Evolutionary conservation across 2,797 vertebrate species (phyloP).

Genomic region (Eulemur albifrons): DNA sequence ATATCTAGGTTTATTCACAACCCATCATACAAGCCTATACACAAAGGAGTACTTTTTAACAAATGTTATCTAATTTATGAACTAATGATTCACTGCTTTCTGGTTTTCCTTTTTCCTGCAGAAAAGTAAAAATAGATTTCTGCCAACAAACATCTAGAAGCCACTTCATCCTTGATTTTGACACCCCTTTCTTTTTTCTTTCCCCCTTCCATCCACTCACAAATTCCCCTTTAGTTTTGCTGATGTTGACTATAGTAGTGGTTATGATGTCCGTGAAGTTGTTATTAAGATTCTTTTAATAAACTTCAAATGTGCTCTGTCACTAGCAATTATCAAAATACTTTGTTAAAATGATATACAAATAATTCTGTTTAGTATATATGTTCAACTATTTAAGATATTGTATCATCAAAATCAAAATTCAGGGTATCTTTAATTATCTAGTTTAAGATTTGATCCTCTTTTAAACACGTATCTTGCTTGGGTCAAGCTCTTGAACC

Average conservation of each 20-base stretch:
- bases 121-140: background rate
- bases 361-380: background rate
- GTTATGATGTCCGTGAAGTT: background rate
- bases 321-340: slow-evolving; percentile 29
- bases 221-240: background rate
- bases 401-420: background rate
- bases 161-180: background rate
- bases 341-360: background rate
- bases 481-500: slow-evolving; percentile 7
- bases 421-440: background rate
- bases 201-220: background rate
- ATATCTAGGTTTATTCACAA: slow-evolving; percentile 45
- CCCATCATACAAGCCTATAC: background rate
- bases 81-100: background rate
- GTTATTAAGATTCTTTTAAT: background rate
- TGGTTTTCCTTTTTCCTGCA: background rate
- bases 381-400: background rate
- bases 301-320: background rate
- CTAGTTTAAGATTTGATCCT: background rate
- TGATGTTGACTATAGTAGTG: background rate
- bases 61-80: slow-evolving; percentile 54
- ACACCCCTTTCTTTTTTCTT: background rate
- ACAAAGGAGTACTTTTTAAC: background rate
- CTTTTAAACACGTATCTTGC: background rate
- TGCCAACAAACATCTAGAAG: background rate